phyloP scores from a whole-genome alignment of 2,888 invertebrate genomes.

The Neria commutata region DNA sequence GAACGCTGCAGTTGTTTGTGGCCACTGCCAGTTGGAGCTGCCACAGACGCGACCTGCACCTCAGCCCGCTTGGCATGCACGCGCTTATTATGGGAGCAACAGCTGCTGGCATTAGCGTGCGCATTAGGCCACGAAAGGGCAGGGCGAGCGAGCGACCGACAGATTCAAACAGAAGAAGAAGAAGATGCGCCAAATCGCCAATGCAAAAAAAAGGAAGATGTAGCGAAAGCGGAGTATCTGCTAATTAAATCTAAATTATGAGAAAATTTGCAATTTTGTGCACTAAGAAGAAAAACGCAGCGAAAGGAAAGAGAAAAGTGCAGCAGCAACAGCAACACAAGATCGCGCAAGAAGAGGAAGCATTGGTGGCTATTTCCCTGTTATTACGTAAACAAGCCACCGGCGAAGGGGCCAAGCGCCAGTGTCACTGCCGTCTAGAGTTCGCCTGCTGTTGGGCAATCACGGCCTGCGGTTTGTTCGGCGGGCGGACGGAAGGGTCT shows the following conservation, averaged over 20 bases:
- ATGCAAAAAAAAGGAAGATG: background rate
- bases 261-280: constrained; percentile 6
- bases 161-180: background rate
- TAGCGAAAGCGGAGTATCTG: background rate
- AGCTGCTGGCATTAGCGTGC: background rate
- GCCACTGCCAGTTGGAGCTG: background rate
- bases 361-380: background rate
- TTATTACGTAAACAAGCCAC: background rate
- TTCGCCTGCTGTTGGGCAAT: too few relatives aligned
- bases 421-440: too few relatives aligned
- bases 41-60: background rate
- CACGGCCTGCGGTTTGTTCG: too few relatives aligned
- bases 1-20: too few relatives aligned
- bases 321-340: background rate
- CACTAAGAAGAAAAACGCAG: background rate
- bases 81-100: background rate
- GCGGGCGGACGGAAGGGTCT: too few relatives aligned
- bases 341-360: background rate
- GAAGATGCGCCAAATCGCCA: background rate
- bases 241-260: constrained; percentile 20
- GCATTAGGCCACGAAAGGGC: background rate
- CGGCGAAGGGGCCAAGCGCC: too few relatives aligned
- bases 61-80: background rate
- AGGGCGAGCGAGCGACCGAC: too few relatives aligned
- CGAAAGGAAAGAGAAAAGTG: background rate